Percentiles rank a stretch among this genome's conserved stretches.
Evolutionary conservation across 2,113 vertebrate species (phyloP).

Genomic region (Oplegnathus fasciatus): DNA sequence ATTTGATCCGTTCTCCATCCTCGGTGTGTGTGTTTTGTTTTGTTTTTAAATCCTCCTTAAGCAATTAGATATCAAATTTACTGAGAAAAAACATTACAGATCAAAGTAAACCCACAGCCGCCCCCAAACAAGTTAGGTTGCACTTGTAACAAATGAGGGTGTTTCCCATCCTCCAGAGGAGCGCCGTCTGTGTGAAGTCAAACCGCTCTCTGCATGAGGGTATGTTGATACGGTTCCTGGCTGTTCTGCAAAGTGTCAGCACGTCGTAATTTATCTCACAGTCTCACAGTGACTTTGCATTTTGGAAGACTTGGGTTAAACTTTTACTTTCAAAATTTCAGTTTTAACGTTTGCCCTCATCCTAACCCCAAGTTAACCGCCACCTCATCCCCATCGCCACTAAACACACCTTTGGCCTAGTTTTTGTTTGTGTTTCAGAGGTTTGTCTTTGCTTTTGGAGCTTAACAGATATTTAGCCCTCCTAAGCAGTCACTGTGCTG

Average conservation of each 20-base stretch:
- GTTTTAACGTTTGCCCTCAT: conserved; percentile 10
- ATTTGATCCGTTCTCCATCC: conserved; percentile 53
- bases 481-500: neutral
- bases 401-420: conserved; percentile 1
- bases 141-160: conserved; percentile 4
- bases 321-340: conserved; percentile 19
- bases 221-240: neutral
- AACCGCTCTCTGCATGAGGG: neutral
- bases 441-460: conserved; percentile 15
- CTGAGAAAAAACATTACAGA: conserved; percentile 9
- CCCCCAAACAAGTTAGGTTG: neutral
- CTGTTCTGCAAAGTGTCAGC: conserved; percentile 18
- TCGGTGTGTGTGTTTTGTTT: neutral
- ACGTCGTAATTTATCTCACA: neutral
- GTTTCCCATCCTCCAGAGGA: neutral
- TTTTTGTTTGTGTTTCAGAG: conserved; percentile 18
- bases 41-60: conserved; percentile 34
- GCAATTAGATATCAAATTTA: conserved; percentile 29
- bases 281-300: conserved; percentile 33
- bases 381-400: neutral
- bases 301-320: conserved; percentile 5
- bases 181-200: conserved; percentile 6
- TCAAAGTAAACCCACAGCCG: neutral
- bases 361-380: neutral
- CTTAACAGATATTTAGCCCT: conserved; percentile 23